Conservation (phyloP, 1,140 invertebrate genomes). For the Monochamus saltuarius region DNA sequence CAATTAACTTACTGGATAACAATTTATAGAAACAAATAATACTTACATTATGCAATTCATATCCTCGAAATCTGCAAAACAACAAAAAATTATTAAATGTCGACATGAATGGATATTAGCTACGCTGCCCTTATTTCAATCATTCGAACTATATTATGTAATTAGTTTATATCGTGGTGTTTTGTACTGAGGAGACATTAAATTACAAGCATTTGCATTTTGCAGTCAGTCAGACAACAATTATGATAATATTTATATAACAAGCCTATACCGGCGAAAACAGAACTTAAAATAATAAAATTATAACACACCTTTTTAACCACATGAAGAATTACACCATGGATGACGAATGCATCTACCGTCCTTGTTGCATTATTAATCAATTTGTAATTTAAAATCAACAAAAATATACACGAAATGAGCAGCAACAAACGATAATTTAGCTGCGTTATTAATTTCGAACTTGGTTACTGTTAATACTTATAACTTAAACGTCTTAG, state of each 20-base stretch:
- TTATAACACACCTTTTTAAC: constrained; percentile 48
- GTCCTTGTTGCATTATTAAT: constrained; percentile 5
- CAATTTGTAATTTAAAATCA: constrained; percentile 1
- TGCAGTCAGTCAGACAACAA: constrained; percentile 49
- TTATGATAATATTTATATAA: constrained; percentile 46
- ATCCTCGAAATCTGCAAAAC: too few species aligned
- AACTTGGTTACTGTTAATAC: too few species aligned
- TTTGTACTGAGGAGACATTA: constrained; percentile 51
- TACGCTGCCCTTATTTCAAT: constrained; percentile 7
- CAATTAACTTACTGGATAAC: too few species aligned
- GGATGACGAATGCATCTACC: constrained; percentile 13
- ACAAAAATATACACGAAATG: neutral
- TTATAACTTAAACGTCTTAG: too few species aligned
- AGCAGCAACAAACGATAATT: neutral
- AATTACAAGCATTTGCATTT: constrained; percentile 42
- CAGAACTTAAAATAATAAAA: constrained; percentile 48
- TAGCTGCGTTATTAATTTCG: too few species aligned
- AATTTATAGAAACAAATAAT: too few species aligned
- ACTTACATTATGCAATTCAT: too few species aligned
- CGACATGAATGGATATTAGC: too few species aligned
- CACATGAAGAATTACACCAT: constrained; percentile 37
- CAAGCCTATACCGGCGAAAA: constrained; percentile 47
- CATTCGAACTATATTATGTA: constrained; percentile 27
- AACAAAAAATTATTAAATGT: too few species aligned
- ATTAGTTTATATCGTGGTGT: constrained; percentile 44